Base-by-base conservation (phyloP, 2,113 vertebrate genomes). In the Pelusios castaneus region DNA sequence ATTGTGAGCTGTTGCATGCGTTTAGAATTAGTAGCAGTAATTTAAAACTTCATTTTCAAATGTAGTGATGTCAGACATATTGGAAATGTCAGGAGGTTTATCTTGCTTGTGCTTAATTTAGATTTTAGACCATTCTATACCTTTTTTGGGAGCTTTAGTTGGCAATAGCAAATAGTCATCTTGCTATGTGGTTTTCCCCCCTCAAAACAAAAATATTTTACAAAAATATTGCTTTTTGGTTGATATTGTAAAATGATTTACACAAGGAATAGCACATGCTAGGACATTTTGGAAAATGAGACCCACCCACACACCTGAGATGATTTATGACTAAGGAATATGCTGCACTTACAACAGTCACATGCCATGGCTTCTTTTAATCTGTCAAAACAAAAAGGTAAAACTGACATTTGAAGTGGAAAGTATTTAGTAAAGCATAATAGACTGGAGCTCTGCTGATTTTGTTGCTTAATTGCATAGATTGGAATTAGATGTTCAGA, bases 281-380 rank as follows among this genome's bases (percentile, higher is more conserved):
- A 67, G 55, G 70, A 24, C 76, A 13, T 3, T 84, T 34, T 73
- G 54, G 34, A 0, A 0, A 54, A 5, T 80, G 5, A 51, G 31
- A 12, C 73, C 76, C 80, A 19, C 17, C 5, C 1, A 1, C 73
- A n/a, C 75, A 31, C 49, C 24, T 82, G 84, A 85, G 11, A 10
- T 91, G 0, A 0, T n/a, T 83, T 82, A 16, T 22, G 82, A 43
- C 51, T 47, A 2, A 51, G 6, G 3, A 58, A 11, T 27, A 22
- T 79, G 3, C 38, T 92, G 80, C 13, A 2, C 3, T 76, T 88
- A 60, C 29, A 41, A 8, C 77, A 85, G 31, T 43, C 51, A 5
- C 6, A 4, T 17, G 0, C 43, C 7, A 5, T 89, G 34, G 6
- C 13, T 77, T 85, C 29, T 47, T 91, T 90, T 80, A 45, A 75